Evolutionary conservation across 2,113 vertebrate genomes (phyloP).

Genomic region (Urocynchramus pylzowi): DNA sequence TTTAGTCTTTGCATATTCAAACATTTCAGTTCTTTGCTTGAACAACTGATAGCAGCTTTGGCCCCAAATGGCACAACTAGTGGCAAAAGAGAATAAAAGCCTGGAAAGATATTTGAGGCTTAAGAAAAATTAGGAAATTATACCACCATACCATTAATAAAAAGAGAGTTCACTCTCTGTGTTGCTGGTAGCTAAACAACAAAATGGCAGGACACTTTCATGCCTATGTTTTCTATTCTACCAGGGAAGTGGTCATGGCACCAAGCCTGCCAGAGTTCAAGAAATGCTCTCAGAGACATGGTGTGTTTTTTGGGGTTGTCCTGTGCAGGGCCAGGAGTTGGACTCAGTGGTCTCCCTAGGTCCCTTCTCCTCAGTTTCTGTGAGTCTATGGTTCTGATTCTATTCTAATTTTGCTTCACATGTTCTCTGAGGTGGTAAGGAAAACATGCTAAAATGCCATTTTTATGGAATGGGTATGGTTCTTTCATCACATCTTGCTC

Average conservation of each 20-base stretch:
- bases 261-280: not conserved
- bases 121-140: not conserved
- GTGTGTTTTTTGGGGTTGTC: not conserved
- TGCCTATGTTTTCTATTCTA: not conserved
- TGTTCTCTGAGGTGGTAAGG: not conserved
- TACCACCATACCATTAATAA: not conserved
- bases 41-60: not conserved
- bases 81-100: not conserved
- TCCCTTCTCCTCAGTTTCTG: not conserved
- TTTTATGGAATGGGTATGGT: not conserved
- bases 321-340: not conserved
- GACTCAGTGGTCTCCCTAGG: not conserved
- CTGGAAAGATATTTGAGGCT: not conserved
- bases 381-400: not conserved
- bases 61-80: not conserved
- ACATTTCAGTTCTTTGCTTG: not conserved
- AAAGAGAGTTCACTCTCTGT: not conserved
- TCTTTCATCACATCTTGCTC: not conserved
- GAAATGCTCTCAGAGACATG: not conserved
- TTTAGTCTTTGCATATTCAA: not conserved
- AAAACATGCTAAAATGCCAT: not conserved
- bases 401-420: not conserved
- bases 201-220: not conserved
- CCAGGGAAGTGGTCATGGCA: not conserved
- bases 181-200: not conserved